Evolutionary conservation across 2,113 vertebrate genomes (phyloP).

Genomic region (Apteryx owenii): DNA sequence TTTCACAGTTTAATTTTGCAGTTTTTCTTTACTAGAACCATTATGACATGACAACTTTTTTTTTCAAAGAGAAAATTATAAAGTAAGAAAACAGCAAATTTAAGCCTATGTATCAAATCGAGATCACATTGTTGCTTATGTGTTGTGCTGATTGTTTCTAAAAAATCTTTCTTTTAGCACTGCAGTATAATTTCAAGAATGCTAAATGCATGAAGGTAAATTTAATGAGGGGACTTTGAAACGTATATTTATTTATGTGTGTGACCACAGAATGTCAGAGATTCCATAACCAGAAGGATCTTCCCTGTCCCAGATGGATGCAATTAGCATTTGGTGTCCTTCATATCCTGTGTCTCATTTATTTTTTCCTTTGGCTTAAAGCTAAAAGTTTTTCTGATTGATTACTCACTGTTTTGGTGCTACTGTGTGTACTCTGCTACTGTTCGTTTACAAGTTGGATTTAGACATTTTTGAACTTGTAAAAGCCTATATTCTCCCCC

Average conservation of each 20-base stretch:
- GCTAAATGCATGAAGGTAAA: not conserved
- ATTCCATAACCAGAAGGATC: not conserved
- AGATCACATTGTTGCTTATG: not conserved
- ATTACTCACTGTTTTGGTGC: not conserved
- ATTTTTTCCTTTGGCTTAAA: not conserved
- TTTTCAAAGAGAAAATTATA: not conserved
- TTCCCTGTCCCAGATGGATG: not conserved
- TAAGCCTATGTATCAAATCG: not conserved
- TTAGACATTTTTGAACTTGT: not conserved
- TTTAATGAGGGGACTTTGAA: not conserved
- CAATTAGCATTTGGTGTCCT: too few species aligned
- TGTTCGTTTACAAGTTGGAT: not conserved
- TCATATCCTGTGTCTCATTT: not conserved
- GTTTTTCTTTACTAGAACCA: not conserved
- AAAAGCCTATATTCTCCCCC: not conserved
- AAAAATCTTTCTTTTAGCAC: not conserved
- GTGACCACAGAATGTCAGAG: not conserved
- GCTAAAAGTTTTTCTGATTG: not conserved
- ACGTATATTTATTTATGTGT: not conserved
- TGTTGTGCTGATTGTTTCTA: not conserved
- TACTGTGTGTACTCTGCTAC: not conserved
- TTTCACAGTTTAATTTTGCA: not conserved
- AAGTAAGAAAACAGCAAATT: not conserved
- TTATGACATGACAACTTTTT: not conserved
- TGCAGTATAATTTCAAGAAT: not conserved